Conservation (phyloP, 2,797 vertebrate species). For the Ispidina lecontei region DNA sequence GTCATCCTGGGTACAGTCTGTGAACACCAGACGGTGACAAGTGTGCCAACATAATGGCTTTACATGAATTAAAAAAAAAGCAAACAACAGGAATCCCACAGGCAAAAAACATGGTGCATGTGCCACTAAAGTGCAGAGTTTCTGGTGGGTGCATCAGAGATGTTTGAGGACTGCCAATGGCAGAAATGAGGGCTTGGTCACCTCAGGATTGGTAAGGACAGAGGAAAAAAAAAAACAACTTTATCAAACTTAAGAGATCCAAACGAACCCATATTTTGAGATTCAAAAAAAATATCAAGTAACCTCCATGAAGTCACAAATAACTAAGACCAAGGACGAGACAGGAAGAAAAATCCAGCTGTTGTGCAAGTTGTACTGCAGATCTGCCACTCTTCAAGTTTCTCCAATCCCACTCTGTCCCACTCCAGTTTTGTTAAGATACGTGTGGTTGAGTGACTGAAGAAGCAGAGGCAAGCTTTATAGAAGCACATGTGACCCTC, state of each 20-base stretch:
- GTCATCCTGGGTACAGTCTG: not conserved
- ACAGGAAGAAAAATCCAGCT: not conserved
- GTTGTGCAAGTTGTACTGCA: not conserved
- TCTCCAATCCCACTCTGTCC: not conserved
- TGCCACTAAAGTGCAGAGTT: not conserved
- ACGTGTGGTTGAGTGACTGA: fast-evolving
- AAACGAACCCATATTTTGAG: not conserved
- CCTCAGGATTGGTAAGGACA: not conserved
- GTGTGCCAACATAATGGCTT: not conserved
- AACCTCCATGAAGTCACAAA: not conserved
- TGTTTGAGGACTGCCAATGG: not conserved
- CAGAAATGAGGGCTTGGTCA: not conserved
- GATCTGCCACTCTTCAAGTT: not conserved
- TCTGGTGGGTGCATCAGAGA: not conserved
- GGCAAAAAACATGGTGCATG: not conserved
- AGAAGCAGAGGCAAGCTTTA: not conserved
- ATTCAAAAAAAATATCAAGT: not conserved
- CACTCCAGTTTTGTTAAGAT: not conserved
- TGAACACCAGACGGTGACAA: not conserved
- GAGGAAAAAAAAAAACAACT: not conserved
- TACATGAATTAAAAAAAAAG: not conserved
- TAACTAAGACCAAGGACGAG: not conserved
- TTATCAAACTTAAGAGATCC: not conserved
- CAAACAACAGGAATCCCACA: not conserved
- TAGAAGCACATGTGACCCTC: not conserved